Conservation (phyloP, 2,797 vertebrate genomes). For the Micropoecilia bifurca region DNA sequence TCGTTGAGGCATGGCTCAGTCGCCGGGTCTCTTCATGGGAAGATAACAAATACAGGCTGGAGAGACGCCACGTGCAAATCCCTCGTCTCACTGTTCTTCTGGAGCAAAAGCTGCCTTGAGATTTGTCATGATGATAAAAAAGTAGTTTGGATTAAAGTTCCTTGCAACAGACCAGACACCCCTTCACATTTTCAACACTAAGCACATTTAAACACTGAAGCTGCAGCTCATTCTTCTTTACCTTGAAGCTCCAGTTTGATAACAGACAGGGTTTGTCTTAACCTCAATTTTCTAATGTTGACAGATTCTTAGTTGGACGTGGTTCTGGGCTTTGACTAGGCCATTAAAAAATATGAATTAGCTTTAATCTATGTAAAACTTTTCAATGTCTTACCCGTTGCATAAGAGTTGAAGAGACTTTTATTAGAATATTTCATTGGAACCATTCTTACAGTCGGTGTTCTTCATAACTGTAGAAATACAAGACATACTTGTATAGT, state of each 20-base stretch:
- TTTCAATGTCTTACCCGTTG: neutral
- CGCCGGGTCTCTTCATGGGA: conserved; percentile 29
- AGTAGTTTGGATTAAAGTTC: neutral
- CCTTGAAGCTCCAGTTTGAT: neutral
- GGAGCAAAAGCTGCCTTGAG: conserved; percentile 22
- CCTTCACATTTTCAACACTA: neutral
- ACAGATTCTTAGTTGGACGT: neutral
- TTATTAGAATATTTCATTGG: no score
- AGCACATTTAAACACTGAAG: neutral
- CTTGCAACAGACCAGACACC: neutral
- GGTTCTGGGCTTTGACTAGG: neutral
- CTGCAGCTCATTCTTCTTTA: neutral
- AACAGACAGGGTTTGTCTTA: neutral
- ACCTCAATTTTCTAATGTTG: neutral
- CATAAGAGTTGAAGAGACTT: neutral
- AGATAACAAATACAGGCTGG: conserved; percentile 33
- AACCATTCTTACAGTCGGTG: no score
- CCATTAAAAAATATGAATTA: neutral
- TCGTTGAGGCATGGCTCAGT: conserved; percentile 42
- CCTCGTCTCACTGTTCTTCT: conserved; percentile 13
- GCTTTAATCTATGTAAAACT: neutral
- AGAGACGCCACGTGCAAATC: conserved; percentile 27
- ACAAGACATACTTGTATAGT: no score
- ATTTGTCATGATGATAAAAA: conserved; percentile 23
- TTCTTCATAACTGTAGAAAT: no score